These are phyloP conservation scores for Blastomussa wellsi DNA, from an alignment of 92 coral and sea anemone genomes.

Conservation along the genomic window DNA sequence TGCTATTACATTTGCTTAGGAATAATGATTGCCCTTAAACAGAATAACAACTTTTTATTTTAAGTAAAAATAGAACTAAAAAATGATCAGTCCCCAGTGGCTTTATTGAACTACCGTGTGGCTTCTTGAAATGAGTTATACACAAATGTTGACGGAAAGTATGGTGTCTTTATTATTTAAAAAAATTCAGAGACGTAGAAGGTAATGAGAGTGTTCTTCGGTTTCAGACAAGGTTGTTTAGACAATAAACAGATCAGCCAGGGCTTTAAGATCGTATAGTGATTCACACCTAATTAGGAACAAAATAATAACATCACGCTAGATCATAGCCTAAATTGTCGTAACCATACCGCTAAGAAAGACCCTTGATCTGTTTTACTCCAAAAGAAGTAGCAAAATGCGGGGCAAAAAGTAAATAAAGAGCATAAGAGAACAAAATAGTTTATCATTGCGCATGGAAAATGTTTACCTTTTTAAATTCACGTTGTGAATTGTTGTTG, in stretches of 20 bases:
- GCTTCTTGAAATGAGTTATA: not conserved
- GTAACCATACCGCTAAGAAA: not conserved
- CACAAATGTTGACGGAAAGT: too few relatives aligned
- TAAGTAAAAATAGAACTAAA: too few relatives aligned
- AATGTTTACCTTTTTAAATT: not conserved
- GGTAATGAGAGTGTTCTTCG: too few relatives aligned
- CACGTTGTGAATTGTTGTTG: not conserved
- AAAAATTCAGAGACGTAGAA: too few relatives aligned
- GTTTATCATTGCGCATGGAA: not conserved
- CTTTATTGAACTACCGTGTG: not conserved
- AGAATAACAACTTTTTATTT: too few relatives aligned
- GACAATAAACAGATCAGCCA: not conserved
- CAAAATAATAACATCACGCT: not conserved
- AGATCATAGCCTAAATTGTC: too few relatives aligned
- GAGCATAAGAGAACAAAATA: not conserved
- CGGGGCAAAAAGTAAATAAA: not conserved
- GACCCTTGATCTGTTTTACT: not conserved
- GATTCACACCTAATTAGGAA: not conserved
- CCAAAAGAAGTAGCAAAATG: not conserved
- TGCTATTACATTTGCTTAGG: too few relatives aligned
- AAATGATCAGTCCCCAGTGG: too few relatives aligned
- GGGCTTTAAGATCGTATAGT: not conserved
- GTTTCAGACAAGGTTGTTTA: not conserved
- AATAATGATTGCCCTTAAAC: too few relatives aligned
- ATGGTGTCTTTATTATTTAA: too few relatives aligned